Base-by-base conservation (phyloP, 1,140 invertebrate species). In the Nebria ingens region DNA sequence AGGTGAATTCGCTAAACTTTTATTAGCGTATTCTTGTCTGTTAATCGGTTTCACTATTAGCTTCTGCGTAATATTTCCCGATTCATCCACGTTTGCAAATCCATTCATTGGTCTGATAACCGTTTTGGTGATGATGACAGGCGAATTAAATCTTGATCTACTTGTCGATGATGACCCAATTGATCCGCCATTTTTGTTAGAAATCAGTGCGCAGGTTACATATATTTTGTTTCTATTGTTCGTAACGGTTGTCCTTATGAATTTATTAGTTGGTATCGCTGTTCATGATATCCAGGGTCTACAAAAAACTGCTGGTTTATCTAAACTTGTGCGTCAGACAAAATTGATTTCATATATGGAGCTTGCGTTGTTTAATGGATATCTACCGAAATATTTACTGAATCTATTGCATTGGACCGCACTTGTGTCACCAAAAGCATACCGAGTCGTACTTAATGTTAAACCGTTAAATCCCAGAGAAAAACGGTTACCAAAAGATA, bases 71-170 rank as follows among this genome's bases (percentile, higher is more conserved):
- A 85, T 91, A 61, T 91, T 91, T 69, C 87, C 87, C 0, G 81
- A 83, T 40, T 86, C 85, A 1, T 82, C 83, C 6, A 83, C 84
- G 0, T 91, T 91, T 66, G 80, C 84, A 20, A 86, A 86, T 71
- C 84, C 85, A 1, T 82, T 89, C 56, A 83, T 85, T 67, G 84
- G 83, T 17, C 79, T 90, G 29, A 87, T 91, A 25, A 89, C 89
- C 2, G 86, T 90, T 0, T 67, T 91, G 38, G 88, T 89, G 0
- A 91, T 92, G 87, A 92, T 92, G 89, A 91, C 89, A 1, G 89
- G 90, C 0, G 90, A 93, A 67, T 69, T 88, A 52, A 84, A 86
- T 61, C 75, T 87, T 25, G 82, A 84, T 54, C 71, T 86, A 15
- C 76, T 83, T 19, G 80, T 83, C 53, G 76, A 81, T 56, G 79